These are phyloP conservation scores for Drosophila obscura DNA, from an alignment of 1,140 invertebrate species.

Conservation along the genomic window DNA sequence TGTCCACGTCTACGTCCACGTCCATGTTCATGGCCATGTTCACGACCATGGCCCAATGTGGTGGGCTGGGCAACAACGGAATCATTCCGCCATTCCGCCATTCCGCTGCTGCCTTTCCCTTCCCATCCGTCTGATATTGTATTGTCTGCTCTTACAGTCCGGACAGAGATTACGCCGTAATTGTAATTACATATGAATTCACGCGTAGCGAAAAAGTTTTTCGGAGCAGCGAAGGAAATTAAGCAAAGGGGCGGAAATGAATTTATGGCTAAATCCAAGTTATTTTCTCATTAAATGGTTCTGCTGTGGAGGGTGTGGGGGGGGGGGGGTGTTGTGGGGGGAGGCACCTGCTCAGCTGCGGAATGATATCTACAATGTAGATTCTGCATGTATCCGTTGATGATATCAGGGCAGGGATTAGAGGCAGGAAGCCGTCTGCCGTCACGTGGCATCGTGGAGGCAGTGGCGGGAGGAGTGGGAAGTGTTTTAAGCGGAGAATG, in stretches of 20 bases:
- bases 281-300: slow-evolving; percentile 53
- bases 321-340: too few species aligned
- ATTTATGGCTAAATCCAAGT: slow-evolving; percentile 68
- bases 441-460: not conserved
- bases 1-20: too few species aligned
- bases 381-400: not conserved
- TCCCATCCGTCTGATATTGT: slow-evolving; percentile 17
- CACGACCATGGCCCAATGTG: slow-evolving; percentile 6
- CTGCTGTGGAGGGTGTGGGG: too few species aligned
- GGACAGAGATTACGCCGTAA: slow-evolving; percentile 52
- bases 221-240: slow-evolving; percentile 43
- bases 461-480: not conserved
- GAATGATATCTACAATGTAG: too few species aligned
- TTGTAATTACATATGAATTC: slow-evolving; percentile 75
- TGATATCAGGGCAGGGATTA: not conserved
- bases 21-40: too few species aligned
- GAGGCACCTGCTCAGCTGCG: too few species aligned
- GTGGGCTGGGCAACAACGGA: slow-evolving; percentile 5
- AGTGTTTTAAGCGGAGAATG: too few species aligned
- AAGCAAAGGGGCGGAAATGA: slow-evolving; percentile 63
- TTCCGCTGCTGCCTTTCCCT: slow-evolving; percentile 2
- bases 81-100: slow-evolving; percentile 9
- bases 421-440: not conserved
- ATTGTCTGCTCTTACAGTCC: slow-evolving; percentile 31
- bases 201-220: slow-evolving; percentile 53